These are phyloP conservation scores for Dicrostonyx torquatus DNA, from an alignment of 2,797 vertebrate species.

Conservation along the genomic window DNA sequence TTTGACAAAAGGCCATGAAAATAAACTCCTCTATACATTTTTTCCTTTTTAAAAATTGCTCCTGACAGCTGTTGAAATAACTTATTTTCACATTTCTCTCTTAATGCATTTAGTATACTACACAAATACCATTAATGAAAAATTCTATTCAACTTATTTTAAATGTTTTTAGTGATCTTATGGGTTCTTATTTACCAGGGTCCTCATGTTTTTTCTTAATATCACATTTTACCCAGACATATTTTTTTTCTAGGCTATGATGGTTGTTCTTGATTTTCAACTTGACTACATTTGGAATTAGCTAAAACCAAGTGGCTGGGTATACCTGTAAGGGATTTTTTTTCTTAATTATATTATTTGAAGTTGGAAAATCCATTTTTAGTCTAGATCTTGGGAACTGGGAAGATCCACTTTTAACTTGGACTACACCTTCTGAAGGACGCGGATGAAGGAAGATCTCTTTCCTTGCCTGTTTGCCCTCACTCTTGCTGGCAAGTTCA, in stretches of 20 bases:
- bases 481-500: not conserved
- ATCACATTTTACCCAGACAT: slow-evolving; percentile 1
- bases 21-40: not conserved
- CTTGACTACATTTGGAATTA: not conserved
- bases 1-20: not conserved
- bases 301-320: not conserved
- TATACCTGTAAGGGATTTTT: not conserved
- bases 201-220: not conserved
- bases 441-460: not conserved
- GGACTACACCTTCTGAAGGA: not conserved
- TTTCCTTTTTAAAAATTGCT: slow-evolving; percentile 31
- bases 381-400: not conserved
- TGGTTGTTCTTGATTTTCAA: not conserved
- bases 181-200: not conserved
- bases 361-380: not conserved
- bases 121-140: slow-evolving; percentile 10
- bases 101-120: not conserved
- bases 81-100: not conserved
- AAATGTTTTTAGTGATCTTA: not conserved
- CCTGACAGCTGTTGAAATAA: not conserved
- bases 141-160: slow-evolving; percentile 34
- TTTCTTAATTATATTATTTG: no score
- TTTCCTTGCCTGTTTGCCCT: not conserved
- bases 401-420: not conserved
- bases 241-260: not conserved